Conservation (phyloP, 2,113 vertebrate genomes). For the Myrmecophaga tridactyla region DNA sequence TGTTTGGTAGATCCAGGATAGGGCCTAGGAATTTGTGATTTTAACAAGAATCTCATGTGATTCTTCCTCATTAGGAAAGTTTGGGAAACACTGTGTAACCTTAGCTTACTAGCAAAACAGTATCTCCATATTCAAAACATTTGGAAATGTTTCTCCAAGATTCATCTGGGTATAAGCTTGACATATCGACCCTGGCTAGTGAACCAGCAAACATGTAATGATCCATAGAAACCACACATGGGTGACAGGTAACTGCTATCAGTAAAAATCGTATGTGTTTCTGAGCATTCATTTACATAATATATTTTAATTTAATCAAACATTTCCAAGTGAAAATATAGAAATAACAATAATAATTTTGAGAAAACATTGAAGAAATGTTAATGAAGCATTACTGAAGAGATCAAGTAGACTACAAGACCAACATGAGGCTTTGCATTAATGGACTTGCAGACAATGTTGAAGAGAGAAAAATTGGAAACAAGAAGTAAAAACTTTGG, state of each 20-base stretch:
- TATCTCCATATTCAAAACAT: background rate
- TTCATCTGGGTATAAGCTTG: background rate
- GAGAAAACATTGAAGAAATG: background rate
- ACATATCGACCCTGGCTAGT: background rate
- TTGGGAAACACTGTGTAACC: background rate
- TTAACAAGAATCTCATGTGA: background rate
- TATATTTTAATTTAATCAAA: background rate
- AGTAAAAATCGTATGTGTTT: constrained; percentile 14
- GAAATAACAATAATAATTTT: background rate
- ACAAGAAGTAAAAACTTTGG: background rate
- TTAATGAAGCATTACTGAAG: constrained; percentile 14
- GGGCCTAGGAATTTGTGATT: constrained; percentile 13
- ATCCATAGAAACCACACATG: background rate
- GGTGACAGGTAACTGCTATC: background rate
- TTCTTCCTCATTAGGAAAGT: background rate
- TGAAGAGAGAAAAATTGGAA: background rate
- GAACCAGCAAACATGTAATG: background rate
- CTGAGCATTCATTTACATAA: background rate
- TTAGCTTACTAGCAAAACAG: background rate
- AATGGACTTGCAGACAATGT: background rate
- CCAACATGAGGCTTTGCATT: background rate
- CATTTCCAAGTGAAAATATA: background rate
- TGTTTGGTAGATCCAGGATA: background rate
- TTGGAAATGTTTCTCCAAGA: constrained; percentile 2
- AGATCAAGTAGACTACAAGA: background rate